Conservation (phyloP, 2,797 vertebrate genomes). For the Vireo griseus region DNA sequence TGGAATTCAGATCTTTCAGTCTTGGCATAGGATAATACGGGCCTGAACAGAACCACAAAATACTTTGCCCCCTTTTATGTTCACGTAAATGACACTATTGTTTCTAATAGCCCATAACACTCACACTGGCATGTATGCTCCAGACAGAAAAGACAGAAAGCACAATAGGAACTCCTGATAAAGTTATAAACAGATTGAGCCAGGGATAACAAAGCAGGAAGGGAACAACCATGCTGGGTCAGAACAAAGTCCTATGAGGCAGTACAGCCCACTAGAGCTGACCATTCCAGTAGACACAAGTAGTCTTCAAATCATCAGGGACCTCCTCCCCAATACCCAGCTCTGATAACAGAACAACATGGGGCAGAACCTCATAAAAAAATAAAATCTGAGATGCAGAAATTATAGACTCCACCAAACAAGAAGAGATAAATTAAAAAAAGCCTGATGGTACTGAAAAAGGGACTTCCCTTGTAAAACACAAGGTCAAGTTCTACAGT, state of each 20-base stretch:
- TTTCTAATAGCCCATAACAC: neutral
- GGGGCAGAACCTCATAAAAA: neutral
- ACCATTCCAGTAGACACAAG: neutral
- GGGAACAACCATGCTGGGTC: neutral
- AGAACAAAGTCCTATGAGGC: neutral
- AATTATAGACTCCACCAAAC: rapidly evolving
- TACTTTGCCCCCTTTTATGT: neutral
- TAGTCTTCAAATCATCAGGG: neutral
- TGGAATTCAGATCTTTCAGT: neutral
- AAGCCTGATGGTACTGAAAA: neutral
- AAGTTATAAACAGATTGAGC: neutral
- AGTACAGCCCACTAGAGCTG: neutral
- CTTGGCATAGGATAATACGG: neutral
- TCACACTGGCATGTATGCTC: neutral
- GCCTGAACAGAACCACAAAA: neutral
- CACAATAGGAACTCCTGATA: neutral
- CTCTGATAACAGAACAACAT: neutral
- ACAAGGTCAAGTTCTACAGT: neutral
- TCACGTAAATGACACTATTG: neutral
- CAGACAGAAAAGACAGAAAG: neutral
- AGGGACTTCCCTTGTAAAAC: neutral
- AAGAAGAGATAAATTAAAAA: neutral
- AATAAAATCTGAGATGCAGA: neutral
- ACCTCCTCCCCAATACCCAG: neutral
- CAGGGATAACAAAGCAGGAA: neutral